A percentile compares a stretch with the other conserved stretches of the same genome.
phyloP scores from a whole-genome alignment of 1,140 invertebrate species.

The Wasmannia auropunctata region DNA sequence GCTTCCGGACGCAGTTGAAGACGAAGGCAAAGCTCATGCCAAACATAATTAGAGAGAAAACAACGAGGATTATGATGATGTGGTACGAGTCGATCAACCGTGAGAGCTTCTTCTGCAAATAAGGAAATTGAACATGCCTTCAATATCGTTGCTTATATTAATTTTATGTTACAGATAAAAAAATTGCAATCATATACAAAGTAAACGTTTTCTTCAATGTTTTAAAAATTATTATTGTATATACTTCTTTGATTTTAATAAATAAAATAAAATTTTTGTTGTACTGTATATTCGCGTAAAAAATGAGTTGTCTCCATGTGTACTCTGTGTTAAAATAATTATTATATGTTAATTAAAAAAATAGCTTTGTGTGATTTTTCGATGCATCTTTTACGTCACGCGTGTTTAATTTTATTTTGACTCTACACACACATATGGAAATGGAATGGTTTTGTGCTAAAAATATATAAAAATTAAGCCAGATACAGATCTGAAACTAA shows the following conservation, averaged over 20 bases:
- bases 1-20: constrained; percentile 93
- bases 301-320: not conserved
- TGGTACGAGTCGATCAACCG: constrained; percentile 88
- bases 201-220: not conserved
- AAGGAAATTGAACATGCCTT: constrained; percentile 13
- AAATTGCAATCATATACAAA: not conserved
- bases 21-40: constrained; percentile 95
- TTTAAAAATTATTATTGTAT: not conserved
- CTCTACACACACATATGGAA: too few species aligned
- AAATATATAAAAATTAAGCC: too few species aligned
- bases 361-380: not conserved
- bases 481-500: too few species aligned
- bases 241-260: not conserved
- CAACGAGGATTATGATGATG: constrained; percentile 95
- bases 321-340: not conserved
- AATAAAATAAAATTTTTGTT: not conserved
- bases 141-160: not conserved
- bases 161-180: not conserved
- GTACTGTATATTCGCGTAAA: not conserved
- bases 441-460: too few species aligned
- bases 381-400: not conserved
- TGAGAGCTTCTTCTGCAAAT: constrained; percentile 85
- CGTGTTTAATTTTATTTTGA: not conserved
- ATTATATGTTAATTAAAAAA: not conserved
- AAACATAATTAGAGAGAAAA: constrained; percentile 94